A percentile compares a stretch with the other conserved stretches of the same genome.
These are phyloP conservation scores for Hanleya hanleyi DNA, from an alignment of 2,888 invertebrate genomes.

Conservation along the genomic window DNA sequence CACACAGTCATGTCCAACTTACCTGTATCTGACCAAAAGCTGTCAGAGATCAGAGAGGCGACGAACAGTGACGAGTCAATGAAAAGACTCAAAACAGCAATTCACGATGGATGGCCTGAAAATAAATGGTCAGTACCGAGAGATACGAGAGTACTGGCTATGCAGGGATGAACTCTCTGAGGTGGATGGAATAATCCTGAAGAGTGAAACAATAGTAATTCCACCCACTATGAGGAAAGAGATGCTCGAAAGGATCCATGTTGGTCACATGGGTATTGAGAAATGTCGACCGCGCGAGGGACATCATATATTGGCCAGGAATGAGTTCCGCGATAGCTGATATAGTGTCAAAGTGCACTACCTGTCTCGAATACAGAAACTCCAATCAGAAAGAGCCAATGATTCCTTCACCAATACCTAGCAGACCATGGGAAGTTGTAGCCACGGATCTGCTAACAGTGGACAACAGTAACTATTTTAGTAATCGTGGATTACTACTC, in stretches of 20 bases:
- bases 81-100: neutral
- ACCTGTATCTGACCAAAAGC: slow-evolving; percentile 31
- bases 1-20: slow-evolving; percentile 28
- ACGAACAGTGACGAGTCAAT: slow-evolving; percentile 25
- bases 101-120: slow-evolving; percentile 18
- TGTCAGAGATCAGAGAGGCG: slow-evolving; percentile 22
- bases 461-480: slow-evolving; percentile 27
- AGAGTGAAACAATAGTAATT: slow-evolving; percentile 14
- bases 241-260: slow-evolving; percentile 25
- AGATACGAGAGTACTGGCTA: slow-evolving; percentile 23
- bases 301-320: slow-evolving; percentile 40
- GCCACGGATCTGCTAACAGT: slow-evolving; percentile 30
- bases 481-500: slow-evolving; percentile 39
- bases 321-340: slow-evolving; percentile 34
- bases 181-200: slow-evolving; percentile 7
- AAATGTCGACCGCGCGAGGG: slow-evolving; percentile 31
- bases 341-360: slow-evolving; percentile 24
- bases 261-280: slow-evolving; percentile 39
- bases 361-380: slow-evolving; percentile 27
- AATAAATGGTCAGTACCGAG: slow-evolving; percentile 11
- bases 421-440: slow-evolving; percentile 28
- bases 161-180: slow-evolving; percentile 14
- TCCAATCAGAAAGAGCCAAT: slow-evolving; percentile 28
- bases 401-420: slow-evolving; percentile 17
- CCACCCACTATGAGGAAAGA: slow-evolving; percentile 5